These are phyloP conservation scores for Penaeus monodon DNA, from an alignment of 2,888 invertebrate genomes.

Conservation along the genomic window DNA sequence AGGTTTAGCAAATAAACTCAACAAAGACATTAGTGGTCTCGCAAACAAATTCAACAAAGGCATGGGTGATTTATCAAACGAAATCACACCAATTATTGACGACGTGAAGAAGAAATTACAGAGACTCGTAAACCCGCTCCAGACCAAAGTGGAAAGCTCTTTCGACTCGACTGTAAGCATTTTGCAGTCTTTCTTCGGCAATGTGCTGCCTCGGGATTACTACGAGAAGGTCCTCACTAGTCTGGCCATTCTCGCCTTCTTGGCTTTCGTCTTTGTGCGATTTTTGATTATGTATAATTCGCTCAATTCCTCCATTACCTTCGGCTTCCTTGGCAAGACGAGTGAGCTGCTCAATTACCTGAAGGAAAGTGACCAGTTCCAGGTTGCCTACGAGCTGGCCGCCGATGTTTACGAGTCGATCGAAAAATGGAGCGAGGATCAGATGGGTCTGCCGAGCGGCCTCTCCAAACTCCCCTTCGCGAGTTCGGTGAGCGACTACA, in stretches of 20 bases:
- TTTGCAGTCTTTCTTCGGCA: conserved; percentile 25
- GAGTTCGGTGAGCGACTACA: not conserved
- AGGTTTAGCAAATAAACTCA: not conserved
- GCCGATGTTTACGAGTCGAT: conserved; percentile 34
- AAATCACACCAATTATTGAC: conserved; percentile 5
- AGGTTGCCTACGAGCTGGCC: conserved; percentile 20
- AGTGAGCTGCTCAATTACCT: conserved; percentile 10
- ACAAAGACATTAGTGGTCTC: not conserved
- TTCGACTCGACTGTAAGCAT: conserved; percentile 18
- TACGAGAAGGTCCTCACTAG: conserved; percentile 47
- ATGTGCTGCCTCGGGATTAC: conserved; percentile 39
- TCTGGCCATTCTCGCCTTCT: conserved; percentile 49
- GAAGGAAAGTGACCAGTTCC: conserved; percentile 34
- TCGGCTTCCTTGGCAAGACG: conserved; percentile 25
- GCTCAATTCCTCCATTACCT: conserved; percentile 18
- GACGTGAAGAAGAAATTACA: conserved; percentile 36
- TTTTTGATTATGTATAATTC: conserved; percentile 40
- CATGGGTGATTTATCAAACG: conserved; percentile 11
- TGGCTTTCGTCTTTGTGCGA: conserved; percentile 34
- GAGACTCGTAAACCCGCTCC: conserved; percentile 25
- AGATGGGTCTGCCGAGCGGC: not conserved
- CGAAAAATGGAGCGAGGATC: conserved; percentile 36
- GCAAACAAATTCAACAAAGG: conserved; percentile 13
- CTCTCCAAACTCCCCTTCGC: not conserved
- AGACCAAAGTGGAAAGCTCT: conserved; percentile 33